Conservation (phyloP, 1,140 invertebrate species). For the Dufourea novaeangliae region DNA sequence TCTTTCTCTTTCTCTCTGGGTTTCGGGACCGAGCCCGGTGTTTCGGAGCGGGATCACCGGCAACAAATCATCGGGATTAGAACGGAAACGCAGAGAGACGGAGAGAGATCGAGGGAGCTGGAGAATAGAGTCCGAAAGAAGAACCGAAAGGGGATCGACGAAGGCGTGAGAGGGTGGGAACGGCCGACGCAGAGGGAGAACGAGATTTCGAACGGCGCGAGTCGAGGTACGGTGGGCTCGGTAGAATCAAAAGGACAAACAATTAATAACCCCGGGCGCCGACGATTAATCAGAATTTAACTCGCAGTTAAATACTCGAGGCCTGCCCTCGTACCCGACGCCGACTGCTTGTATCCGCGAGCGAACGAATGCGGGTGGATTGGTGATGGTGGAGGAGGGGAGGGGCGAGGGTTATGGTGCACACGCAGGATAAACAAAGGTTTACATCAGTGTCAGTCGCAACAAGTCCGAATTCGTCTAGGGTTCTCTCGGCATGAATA, state of each 20-base stretch:
- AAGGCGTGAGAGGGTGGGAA: constrained; percentile 22
- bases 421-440: constrained; percentile 78
- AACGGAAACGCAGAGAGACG: constrained; percentile 43
- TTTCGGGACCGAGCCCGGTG: constrained; percentile 44
- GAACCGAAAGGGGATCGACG: not conserved
- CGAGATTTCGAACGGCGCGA: no score
- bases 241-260: constrained; percentile 81
- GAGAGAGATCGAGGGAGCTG: constrained; percentile 46
- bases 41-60: constrained; percentile 72
- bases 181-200: constrained; percentile 24
- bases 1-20: no score
- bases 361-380: constrained; percentile 37
- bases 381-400: no score
- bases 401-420: constrained; percentile 42
- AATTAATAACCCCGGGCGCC: constrained; percentile 78
- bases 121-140: constrained; percentile 1
- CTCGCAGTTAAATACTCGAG: constrained; percentile 73
- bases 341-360: not conserved
- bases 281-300: constrained; percentile 79
- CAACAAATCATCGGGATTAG: constrained; percentile 81
- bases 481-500: constrained; percentile 78
- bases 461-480: constrained; percentile 81
- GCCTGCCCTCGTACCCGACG: not conserved
- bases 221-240: constrained; percentile 58
- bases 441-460: constrained; percentile 82